A percentile compares a stretch with the other conserved stretches of the same genome.
phyloP scores from a whole-genome alignment of 1,140 invertebrate species.

The Adelges cooleyi region DNA sequence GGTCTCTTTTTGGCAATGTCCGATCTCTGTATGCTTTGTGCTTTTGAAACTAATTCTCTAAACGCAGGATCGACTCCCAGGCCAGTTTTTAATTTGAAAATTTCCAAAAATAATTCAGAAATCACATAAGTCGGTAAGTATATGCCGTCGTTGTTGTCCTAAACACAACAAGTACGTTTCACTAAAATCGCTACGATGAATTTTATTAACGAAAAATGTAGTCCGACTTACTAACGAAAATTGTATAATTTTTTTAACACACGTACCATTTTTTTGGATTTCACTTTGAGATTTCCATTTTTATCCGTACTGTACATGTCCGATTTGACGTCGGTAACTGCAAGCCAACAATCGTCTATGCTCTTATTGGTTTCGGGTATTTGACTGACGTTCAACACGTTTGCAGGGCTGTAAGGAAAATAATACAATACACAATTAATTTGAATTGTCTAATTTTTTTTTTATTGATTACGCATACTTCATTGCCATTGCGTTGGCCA shows the following conservation, averaged over 20 bases:
- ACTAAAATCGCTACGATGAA: too few relatives aligned
- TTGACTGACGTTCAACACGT: conserved; percentile 9
- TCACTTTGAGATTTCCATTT: too few relatives aligned
- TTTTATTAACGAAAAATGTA: not conserved
- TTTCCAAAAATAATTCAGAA: not conserved
- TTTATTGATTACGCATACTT: too few relatives aligned
- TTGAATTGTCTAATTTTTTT: too few relatives aligned
- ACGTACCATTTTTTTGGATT: too few relatives aligned
- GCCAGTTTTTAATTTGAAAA: conserved; percentile 2
- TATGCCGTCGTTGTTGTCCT: not conserved
- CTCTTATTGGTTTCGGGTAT: not conserved
- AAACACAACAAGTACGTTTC: too few relatives aligned
- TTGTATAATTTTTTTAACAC: too few relatives aligned
- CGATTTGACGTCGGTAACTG: not conserved
- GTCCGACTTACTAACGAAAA: too few relatives aligned
- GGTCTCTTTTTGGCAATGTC: not conserved
- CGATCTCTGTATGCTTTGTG: not conserved
- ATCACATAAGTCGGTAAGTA: conserved; percentile 7
- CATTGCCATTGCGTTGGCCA: not conserved
- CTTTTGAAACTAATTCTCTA: not conserved
- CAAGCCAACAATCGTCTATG: not conserved
- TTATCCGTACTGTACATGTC: not conserved
- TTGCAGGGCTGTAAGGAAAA: conserved; percentile 4
- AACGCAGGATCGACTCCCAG: not conserved
- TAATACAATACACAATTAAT: too few relatives aligned